Evolutionary conservation across 2,797 vertebrate genomes (phyloP), one percentile per base, ranked within the genome.

Genomic region (Calcarius lapponicus): DNA sequence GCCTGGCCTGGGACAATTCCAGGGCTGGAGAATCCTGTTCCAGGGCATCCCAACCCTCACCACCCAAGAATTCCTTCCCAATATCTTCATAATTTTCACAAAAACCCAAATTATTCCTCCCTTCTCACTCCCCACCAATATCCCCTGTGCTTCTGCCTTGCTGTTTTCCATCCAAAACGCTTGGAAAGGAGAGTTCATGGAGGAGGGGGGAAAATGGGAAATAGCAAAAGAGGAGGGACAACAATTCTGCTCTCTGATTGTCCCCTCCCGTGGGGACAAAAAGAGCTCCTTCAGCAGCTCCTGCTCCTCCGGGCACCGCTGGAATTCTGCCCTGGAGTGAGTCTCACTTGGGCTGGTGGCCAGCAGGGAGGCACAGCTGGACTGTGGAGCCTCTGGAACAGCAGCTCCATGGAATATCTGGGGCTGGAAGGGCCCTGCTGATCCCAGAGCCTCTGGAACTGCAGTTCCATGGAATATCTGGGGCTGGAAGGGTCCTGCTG

Each of bases 341-440:
- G 50, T 56, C 76, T 53, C 11, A 8, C 48, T 61, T 0, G 57
- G 90, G 78, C 76, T 14, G 4, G 8, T 1, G 85, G 87, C 86
- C 94, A 90, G 84, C 6, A 1, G 66, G 47, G 80, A 61, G 18
- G 13, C 9, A n/a, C 75, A 93, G 92, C 90, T 79, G 80, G 90
- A 0, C 0, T 1, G 8, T 1, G 17, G 56, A 50, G 22, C 34
- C 16, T 58, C 71, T 78, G 74, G 38, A 60, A 48, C 5, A 2
- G 3, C 22, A 70, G 21, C 6, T 0, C 48, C 20, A 11, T 43
- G 40, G 40, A 34, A 57, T 34, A 13, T 22, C 6, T 13, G 32
- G 14, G 40, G 12, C 12, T 53, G 50, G 67, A 18, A 18, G 4
- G 6, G 6, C 0, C 14, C 6, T 0, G 4, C 4, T 29, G 51